Evolutionary conservation across 2,888 invertebrate genomes (phyloP), one percentile per base, ranked within the genome.

Genomic region (Cosmia pyralina): DNA sequence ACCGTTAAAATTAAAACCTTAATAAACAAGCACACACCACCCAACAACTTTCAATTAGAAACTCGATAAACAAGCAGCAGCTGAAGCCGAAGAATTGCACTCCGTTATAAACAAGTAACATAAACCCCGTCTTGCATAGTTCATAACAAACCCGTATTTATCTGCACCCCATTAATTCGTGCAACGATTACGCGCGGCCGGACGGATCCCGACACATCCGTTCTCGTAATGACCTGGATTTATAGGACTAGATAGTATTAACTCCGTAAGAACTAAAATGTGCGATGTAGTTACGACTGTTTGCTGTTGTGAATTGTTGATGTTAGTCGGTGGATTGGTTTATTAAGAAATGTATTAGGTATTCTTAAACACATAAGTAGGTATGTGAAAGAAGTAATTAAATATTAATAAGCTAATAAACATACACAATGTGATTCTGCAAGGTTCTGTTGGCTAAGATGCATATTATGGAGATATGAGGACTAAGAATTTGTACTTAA

Each of bases 181-280:
- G 80, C 80, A 77, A 68, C 81, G 77, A 78, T 86, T 78, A 83
- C 76, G 58, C 77, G 75, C 64, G 53, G 15, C 69, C 73, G 72
- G 69, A 34, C 67, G 82, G 74, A 44, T 59, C 72, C 72, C 73
- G 75, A 76, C 77, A 81, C 84, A 86, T 88, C 80, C 82, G 81
- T 81, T 68, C 72, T 81, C 79, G 80, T 88, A 89, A 90, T 89
- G 87, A 88, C 88, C 86, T 85, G 82, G 85, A 89, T 88, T 88
- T 89, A 87, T 87, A 55, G 59, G 67, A 34, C 76, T 75, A 84
- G 86, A 84, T 83, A 81, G 82, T 82, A 82, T 85, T 85, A 83
- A 82, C 79, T 81, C 22, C 41, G 59, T 53, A 48, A 70, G 55
- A 60, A 81, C 72, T 67, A 34, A 69, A 59, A 81, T 62, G 58